Evolutionary conservation across 2,888 invertebrate genomes (phyloP), one percentile per base, ranked within the genome.

Genomic region (Leptura quadrifasciata): DNA sequence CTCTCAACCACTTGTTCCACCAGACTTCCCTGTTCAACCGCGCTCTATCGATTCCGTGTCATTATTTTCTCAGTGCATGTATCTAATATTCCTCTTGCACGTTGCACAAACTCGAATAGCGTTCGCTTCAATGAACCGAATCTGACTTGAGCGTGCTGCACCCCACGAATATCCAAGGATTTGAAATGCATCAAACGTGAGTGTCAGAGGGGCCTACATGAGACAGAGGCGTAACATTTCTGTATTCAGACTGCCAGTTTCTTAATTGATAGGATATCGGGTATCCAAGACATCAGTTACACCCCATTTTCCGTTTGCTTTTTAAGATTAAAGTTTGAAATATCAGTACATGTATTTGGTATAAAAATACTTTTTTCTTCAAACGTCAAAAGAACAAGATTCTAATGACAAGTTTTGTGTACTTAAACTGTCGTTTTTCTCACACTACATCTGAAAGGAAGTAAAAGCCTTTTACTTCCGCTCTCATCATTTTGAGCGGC

Each of bases 121-220:
- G 9, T 10, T 21, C 35, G 68, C 68, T 54, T 68, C 68, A 27
- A 31, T n/a, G 68, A 68, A 24, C 68, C 31, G n/a, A 68, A 35
- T 24, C 55, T 55, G 68, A 68, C 68, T 68, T 68, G 54, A 54
- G 55, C 35, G 68, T 31, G 24, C n/a, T 1, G 68, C 68, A 68
- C 54, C 68, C 68, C 68, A 54, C 54, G 10, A 68, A 68, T 15
- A 55, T 31, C 5, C 31, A 31, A 65, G 65, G 47, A 21, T 68
- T 54, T 55, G 21, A 55, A 55, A 68, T 57, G 55, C 21, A 20
- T 31, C 63, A 64, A 64, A 47, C 20, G 18, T 39, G 47, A 39
- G 15, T 21, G 18, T 12, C 0, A 15, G 18, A 39, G 63, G 63
- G 35, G 10, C n/a, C 10, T 12, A 47, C 1, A 6, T 5, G 21